phyloP scores from a whole-genome alignment of 1,140 invertebrate species.

The Homalodisca vitripennis region DNA sequence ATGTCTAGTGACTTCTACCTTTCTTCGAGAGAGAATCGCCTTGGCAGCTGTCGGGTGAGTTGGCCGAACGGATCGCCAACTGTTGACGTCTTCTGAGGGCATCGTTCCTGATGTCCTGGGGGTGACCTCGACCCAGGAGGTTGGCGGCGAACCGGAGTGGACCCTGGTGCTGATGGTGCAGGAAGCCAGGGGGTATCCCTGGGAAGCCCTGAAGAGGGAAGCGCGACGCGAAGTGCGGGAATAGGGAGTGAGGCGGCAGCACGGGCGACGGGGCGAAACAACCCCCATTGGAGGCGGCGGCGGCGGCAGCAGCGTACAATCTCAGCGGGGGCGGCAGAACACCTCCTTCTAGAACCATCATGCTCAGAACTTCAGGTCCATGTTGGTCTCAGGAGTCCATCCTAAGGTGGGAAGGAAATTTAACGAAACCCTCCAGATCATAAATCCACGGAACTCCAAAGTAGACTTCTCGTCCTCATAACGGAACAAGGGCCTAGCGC shows the following conservation, averaged over 20 bases:
- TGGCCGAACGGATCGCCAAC: neutral
- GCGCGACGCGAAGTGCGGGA: constrained; percentile 37
- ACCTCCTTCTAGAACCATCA: constrained; percentile 39
- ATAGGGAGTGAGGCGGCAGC: constrained; percentile 37
- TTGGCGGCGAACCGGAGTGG: constrained; percentile 28
- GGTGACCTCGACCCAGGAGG: constrained; percentile 15
- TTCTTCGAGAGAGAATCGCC: constrained; percentile 38
- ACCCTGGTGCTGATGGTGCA: constrained; percentile 35
- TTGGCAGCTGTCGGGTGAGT: constrained; percentile 35
- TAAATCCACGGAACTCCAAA: neutral
- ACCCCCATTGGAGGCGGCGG: constrained; percentile 34
- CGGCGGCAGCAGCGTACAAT: constrained; percentile 39
- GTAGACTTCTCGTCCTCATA: neutral
- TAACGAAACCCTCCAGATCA: neutral
- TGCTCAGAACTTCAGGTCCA: neutral
- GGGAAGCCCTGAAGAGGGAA: constrained; percentile 35
- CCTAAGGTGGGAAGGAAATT: neutral
- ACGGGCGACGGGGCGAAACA: constrained; percentile 26
- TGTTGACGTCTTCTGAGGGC: constrained; percentile 7
- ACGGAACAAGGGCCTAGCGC: neutral
- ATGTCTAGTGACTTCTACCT: constrained; percentile 34
- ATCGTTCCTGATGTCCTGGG: neutral
- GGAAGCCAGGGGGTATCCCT: constrained; percentile 34
- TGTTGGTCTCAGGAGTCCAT: neutral
- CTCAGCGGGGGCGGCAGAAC: constrained; percentile 37